Evolutionary conservation across 2,113 vertebrate species (phyloP).

Genomic region (Aegotheles bennettii): DNA sequence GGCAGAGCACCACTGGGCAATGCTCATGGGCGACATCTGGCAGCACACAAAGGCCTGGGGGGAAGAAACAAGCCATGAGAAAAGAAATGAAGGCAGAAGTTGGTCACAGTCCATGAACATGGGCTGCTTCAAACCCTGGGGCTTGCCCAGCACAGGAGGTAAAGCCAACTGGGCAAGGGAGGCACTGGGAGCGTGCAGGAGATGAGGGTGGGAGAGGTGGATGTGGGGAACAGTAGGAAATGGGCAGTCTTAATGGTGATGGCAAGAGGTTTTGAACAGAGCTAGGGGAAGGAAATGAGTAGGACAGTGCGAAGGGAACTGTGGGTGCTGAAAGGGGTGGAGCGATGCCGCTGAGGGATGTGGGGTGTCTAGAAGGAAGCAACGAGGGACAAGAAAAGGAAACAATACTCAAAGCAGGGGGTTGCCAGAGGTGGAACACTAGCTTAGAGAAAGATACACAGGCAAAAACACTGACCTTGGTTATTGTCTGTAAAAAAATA

Average conservation of each 20-base stretch:
- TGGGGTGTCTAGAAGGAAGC: background rate
- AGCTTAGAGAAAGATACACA: background rate
- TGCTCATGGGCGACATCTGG: background rate
- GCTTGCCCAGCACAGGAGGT: background rate
- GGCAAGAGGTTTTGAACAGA: background rate
- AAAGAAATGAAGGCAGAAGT: background rate
- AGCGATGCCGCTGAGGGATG: background rate
- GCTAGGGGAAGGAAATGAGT: background rate
- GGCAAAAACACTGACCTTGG: background rate
- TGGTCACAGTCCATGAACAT: accelerated
- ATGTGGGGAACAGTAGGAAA: background rate
- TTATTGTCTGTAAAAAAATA: background rate
- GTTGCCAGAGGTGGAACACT: background rate
- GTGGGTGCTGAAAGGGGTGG: background rate
- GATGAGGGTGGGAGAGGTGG: background rate
- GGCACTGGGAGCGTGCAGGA: background rate
- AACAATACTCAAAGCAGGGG: background rate
- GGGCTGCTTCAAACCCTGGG: background rate
- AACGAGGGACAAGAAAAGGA: background rate
- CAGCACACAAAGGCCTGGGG: background rate
- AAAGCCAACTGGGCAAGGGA: background rate
- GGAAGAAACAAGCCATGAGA: background rate
- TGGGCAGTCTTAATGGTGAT: background rate
- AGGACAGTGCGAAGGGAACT: background rate
- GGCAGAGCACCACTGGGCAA: background rate